Percentiles rank a stretch among this genome's conserved stretches.
phyloP scores from a whole-genome alignment of 2,113 vertebrate species.

The Poeciliopsis turrubarensis region DNA sequence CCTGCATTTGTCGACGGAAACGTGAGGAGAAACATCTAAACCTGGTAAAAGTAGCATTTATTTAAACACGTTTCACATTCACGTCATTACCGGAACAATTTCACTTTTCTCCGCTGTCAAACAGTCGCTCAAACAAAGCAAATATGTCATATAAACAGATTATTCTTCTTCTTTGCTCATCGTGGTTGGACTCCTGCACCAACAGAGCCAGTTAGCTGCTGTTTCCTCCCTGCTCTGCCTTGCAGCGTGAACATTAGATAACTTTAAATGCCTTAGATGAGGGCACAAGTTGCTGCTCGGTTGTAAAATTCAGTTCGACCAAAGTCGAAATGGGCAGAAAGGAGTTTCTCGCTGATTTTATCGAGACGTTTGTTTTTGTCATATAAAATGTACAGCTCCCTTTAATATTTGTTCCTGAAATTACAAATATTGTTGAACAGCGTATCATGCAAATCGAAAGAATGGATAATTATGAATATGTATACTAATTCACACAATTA shows the following conservation, averaged over 20 bases:
- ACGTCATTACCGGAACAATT: not conserved
- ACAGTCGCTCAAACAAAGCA: not conserved
- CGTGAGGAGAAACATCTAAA: slow-evolving; percentile 15
- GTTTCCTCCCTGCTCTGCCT: not conserved
- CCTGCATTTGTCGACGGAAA: slow-evolving; percentile 43
- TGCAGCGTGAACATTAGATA: not conserved
- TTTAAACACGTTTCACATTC: not conserved
- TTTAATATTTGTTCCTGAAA: not conserved
- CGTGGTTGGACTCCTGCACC: not conserved
- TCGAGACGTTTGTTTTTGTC: not conserved
- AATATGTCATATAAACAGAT: not conserved
- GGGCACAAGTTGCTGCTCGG: not conserved
- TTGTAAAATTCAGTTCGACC: not conserved
- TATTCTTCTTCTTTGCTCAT: not conserved
- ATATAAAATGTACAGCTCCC: not conserved
- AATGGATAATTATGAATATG: not conserved
- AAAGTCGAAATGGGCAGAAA: not conserved
- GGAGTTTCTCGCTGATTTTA: not conserved
- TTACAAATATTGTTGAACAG: not conserved
- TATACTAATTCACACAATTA: not conserved
- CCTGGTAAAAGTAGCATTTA: slow-evolving; percentile 21
- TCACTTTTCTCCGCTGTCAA: accelerated
- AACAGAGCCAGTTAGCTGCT: slow-evolving; percentile 9
- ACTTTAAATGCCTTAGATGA: not conserved
- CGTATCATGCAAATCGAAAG: not conserved